Evolutionary conservation across 2,113 vertebrate species (phyloP).

Genomic region (Carollia perspicillata): DNA sequence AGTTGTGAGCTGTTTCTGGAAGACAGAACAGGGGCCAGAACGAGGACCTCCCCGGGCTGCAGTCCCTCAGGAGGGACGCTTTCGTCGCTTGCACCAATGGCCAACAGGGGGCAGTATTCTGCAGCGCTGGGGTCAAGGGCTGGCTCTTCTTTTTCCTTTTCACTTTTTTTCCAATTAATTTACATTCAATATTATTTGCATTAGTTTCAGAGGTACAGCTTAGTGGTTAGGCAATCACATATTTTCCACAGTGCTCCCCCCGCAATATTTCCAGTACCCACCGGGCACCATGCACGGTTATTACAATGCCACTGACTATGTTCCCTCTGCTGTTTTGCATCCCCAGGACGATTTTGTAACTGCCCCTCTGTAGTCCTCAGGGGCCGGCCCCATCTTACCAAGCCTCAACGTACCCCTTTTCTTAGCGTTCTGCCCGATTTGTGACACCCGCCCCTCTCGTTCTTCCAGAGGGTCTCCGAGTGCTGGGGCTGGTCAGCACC

Average conservation of each 20-base stretch:
- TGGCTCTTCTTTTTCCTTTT: neutral
- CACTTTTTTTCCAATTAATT: no score
- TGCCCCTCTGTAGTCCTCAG: neutral
- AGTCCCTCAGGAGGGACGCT: neutral
- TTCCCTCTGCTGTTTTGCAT: neutral
- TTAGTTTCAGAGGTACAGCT: neutral
- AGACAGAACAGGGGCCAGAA: neutral
- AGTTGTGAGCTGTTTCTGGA: neutral
- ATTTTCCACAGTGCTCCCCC: neutral
- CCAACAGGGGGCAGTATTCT: neutral
- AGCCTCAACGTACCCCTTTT: neutral
- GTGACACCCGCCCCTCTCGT: rapidly evolving
- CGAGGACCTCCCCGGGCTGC: neutral
- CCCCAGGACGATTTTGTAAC: neutral
- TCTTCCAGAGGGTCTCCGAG: neutral
- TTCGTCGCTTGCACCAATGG: rapidly evolving
- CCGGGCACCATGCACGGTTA: neutral
- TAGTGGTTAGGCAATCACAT: neutral
- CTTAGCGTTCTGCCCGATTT: rapidly evolving
- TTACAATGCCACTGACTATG: no score
- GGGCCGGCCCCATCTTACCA: neutral
- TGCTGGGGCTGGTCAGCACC: neutral
- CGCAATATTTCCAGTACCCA: neutral
- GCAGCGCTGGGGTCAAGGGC: no score
- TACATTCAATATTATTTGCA: neutral